Conservation (phyloP, 2,888 invertebrate species). For the Hesperia comma region DNA sequence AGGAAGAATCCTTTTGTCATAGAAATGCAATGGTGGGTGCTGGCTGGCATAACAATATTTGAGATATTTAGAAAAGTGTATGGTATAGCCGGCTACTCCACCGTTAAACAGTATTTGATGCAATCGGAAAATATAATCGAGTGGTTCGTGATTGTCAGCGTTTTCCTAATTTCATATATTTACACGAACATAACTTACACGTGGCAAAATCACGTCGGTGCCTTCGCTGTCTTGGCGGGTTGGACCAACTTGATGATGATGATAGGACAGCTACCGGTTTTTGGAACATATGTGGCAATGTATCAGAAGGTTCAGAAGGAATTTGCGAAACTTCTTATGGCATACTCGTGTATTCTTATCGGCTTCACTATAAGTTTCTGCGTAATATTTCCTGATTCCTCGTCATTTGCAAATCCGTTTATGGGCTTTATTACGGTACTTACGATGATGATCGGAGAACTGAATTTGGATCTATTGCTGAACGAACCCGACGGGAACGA, state of each 20-base stretch:
- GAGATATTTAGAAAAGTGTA: conserved; percentile 92
- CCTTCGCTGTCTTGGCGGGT: conserved; percentile 92
- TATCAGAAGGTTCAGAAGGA: conserved; percentile 94
- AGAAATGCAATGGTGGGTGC: conserved; percentile 92
- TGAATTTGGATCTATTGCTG: conserved; percentile 89
- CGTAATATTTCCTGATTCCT: conserved; percentile 92
- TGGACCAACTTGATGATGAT: conserved; percentile 96
- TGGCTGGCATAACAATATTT: conserved; percentile 90
- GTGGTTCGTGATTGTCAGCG: conserved; percentile 93
- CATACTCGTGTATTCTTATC: conserved; percentile 92
- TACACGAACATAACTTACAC: conserved; percentile 89
- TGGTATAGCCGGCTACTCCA: conserved; percentile 91
- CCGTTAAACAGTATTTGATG: conserved; percentile 91
- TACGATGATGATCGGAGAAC: conserved; percentile 95
- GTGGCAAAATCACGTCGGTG: conserved; percentile 94
- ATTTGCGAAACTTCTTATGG: conserved; percentile 93
- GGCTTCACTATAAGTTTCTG: conserved; percentile 95
- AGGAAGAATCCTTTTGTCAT: conserved; percentile 90
- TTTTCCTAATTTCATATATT: conserved; percentile 92
- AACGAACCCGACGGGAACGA: conserved; percentile 91
- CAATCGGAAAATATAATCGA: conserved; percentile 94
- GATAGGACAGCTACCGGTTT: conserved; percentile 94
- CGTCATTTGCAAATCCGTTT: conserved; percentile 92
- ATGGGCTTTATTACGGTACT: conserved; percentile 93
- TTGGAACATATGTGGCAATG: conserved; percentile 96